These are phyloP conservation scores for Drosophila bocqueti DNA, from an alignment of 1,140 invertebrate genomes.

Conservation along the genomic window DNA sequence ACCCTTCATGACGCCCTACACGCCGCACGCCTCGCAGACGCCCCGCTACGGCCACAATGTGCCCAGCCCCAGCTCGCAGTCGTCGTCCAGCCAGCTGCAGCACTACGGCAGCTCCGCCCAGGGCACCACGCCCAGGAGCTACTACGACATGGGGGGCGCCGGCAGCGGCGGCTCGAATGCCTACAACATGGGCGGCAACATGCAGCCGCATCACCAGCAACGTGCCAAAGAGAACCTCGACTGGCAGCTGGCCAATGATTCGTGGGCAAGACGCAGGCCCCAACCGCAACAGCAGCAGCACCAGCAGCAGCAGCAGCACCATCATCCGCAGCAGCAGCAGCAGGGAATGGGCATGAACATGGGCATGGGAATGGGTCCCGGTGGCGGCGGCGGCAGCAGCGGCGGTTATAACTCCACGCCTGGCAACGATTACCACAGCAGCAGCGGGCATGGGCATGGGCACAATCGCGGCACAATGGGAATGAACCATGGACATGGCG, in stretches of 20 bases:
- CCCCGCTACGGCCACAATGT: constrained; percentile 88
- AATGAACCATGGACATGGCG: constrained; percentile 11
- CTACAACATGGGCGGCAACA: constrained; percentile 54
- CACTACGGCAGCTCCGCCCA: constrained; percentile 74
- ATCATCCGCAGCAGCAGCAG: constrained; percentile 53
- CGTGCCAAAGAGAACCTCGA: constrained; percentile 75
- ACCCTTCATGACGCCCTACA: constrained; percentile 95
- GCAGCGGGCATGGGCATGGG: constrained; percentile 56
- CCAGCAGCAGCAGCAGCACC: constrained; percentile 10
- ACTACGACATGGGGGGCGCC: constrained; percentile 46
- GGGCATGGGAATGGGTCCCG: constrained; percentile 28
- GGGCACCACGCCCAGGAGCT: constrained; percentile 68
- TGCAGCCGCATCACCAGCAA: constrained; percentile 57
- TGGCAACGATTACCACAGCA: constrained; percentile 56
- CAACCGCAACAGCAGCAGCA: constrained; percentile 40
- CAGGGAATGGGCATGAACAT: constrained; percentile 35
- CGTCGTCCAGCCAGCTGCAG: constrained; percentile 68
- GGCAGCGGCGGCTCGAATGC: constrained; percentile 18
- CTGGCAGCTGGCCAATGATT: constrained; percentile 80
- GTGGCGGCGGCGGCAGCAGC: constrained; percentile 5
- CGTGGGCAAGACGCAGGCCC: constrained; percentile 76
- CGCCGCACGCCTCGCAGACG: constrained; percentile 88
- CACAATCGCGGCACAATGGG: constrained; percentile 28
- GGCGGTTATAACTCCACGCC: constrained; percentile 46
- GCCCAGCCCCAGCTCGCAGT: constrained; percentile 86